Evolutionary conservation across 2,797 vertebrate genomes (phyloP), one percentile per base, ranked within the genome.

Genomic region (Meriones psammophilus): DNA sequence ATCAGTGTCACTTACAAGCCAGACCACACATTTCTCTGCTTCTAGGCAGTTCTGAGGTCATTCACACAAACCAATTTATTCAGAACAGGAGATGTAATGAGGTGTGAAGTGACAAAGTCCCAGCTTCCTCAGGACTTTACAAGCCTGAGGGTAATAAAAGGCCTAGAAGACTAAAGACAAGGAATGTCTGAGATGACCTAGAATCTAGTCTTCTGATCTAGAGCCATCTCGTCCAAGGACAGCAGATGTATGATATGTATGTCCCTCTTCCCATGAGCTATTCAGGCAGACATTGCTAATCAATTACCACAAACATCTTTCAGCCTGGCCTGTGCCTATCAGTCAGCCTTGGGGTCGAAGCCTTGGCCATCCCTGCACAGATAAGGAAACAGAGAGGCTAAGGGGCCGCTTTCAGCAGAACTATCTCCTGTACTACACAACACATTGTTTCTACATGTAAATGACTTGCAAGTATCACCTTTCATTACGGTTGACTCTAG

Each of bases 261-360:
- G 54, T 28, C 6, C 36, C 18, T 24, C 42, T 18, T 69, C 50
- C 22, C 3, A 1, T 15, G 28, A 46, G 73, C 60, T 69, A 18
- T 26, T 39, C 77, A 88, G 83, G 54, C 68, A 92, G 86, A 91
- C 54, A 85, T 12, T 88, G 50, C 77, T 92, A 86, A 96, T 81
- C 36, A 12, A 88, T 86, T 86, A 60, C 56, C n/a, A n/a, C 39
- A 87, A 7, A 15, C 39, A 83, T 26, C 88, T 50, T 89, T 66
- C 9, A 46, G 30, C 79, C 14, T 24, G 92, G 33, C 30, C 26
- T 78, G 54, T 62, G 1, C 36, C 68, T 30, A 54, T 68, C 33
- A 84, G 58, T 54, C 73, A 94, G 84, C 39, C 54, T 58, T 89
- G 7, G n/a, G 10, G 73, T 13, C 64, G 30, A 91, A 88, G 10